A percentile compares a stretch with the other conserved stretches of the same genome.
phyloP scores from a whole-genome alignment of 1,140 invertebrate species.

The Cecropterus lyciades region DNA sequence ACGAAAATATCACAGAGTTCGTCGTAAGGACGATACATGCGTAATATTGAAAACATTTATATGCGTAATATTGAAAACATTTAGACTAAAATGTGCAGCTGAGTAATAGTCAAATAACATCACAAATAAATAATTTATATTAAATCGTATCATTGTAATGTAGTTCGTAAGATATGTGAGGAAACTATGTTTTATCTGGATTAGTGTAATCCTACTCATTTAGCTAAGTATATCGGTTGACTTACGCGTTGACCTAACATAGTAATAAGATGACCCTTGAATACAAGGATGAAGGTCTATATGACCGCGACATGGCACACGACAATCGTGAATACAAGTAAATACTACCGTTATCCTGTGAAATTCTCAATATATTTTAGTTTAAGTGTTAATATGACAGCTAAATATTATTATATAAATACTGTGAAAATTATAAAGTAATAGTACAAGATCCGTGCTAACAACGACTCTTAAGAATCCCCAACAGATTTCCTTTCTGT shows the following conservation, averaged over 20 bases:
- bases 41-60: too few species aligned
- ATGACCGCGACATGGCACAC: too few species aligned
- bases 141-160: neutral
- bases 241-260: neutral
- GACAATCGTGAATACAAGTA: too few species aligned
- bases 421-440: too few species aligned
- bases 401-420: neutral
- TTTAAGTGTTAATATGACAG: slow-evolving; percentile 7
- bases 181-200: neutral
- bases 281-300: neutral
- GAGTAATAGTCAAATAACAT: slow-evolving; percentile 1
- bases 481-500: too few species aligned
- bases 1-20: neutral
- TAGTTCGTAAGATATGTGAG: neutral
- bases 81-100: neutral
- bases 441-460: too few species aligned
- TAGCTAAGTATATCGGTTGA: neutral
- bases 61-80: too few species aligned
- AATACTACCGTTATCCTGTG: neutral
- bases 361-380: slow-evolving; percentile 9
- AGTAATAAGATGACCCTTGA: neutral
- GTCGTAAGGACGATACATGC: neutral
- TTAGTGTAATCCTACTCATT: neutral
- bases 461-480: too few species aligned
- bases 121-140: slow-evolving; percentile 1